Conservation (phyloP, 37 sponge, comb jelly and placozoan genomes). For the Theonella swinhoei region DNA sequence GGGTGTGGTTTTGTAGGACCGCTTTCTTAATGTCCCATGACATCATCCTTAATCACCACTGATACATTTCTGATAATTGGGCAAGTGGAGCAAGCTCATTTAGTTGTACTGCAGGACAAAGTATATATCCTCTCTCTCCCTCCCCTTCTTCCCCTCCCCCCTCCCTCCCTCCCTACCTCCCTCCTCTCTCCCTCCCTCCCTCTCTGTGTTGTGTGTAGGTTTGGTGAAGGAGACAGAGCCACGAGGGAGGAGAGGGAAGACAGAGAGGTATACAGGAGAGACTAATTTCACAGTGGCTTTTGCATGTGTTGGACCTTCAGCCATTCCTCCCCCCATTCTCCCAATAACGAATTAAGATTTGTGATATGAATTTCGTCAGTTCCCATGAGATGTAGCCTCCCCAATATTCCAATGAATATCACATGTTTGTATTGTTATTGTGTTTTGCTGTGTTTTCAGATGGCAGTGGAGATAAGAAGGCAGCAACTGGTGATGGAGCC, state of each 20-base stretch:
- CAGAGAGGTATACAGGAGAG: conserved; percentile 44
- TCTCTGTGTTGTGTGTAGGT: neutral
- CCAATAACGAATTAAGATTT: too few relatives aligned
- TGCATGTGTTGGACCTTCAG: too few relatives aligned
- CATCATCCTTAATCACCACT: conserved; percentile 23
- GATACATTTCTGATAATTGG: conserved; percentile 44
- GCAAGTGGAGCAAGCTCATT: too few relatives aligned
- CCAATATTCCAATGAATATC: too few relatives aligned
- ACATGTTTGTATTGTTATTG: too few relatives aligned
- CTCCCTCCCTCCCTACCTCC: neutral
- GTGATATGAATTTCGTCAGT: too few relatives aligned
- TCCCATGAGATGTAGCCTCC: too few relatives aligned
- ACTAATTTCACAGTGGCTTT: neutral
- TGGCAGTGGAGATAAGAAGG: neutral
- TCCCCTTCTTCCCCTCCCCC: neutral
- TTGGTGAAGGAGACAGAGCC: conserved; percentile 20
- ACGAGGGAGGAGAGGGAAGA: conserved; percentile 50
- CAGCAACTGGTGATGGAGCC: too few relatives aligned
- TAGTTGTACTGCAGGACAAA: too few relatives aligned
- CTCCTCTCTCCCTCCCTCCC: neutral
- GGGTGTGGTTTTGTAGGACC: too few relatives aligned
- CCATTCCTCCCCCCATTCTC: too few relatives aligned
- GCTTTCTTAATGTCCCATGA: conserved; percentile 68
- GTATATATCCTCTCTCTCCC: neutral
- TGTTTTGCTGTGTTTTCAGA: neutral